Percentiles rank a stretch among this genome's conserved stretches.
These are phyloP conservation scores for Schizaphis graminum DNA, from an alignment of 2,888 invertebrate species.

Conservation along the genomic window DNA sequence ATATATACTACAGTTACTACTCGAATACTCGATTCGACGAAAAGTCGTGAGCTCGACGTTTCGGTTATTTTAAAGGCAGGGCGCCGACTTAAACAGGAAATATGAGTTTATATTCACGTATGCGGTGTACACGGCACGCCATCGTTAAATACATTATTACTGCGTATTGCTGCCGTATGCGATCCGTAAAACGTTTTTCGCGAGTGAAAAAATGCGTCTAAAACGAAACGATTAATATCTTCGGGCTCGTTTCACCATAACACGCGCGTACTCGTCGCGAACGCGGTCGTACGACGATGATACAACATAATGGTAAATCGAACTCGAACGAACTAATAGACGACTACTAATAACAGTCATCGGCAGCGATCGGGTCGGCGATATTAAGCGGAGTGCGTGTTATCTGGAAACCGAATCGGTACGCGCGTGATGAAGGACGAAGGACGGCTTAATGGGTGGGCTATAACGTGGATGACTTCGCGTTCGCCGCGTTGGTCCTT, in stretches of 20 bases:
- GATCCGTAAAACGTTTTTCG: background rate
- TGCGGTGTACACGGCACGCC: background rate
- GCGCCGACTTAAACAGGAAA: background rate
- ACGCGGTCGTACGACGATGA: background rate
- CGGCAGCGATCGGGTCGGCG: background rate
- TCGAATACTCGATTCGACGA: background rate
- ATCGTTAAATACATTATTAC: background rate
- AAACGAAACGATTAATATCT: constrained; percentile 29
- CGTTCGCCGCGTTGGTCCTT: background rate
- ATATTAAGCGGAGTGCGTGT: background rate
- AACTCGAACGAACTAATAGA: background rate
- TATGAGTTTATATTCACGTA: background rate
- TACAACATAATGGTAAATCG: background rate
- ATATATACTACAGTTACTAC: background rate
- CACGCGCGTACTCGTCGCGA: background rate
- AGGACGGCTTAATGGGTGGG: background rate
- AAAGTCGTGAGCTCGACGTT: background rate
- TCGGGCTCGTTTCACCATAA: background rate
- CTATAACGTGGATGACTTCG: background rate
- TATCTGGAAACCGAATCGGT: background rate
- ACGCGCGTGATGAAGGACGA: background rate
- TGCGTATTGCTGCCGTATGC: background rate
- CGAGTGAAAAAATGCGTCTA: background rate
- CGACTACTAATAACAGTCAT: background rate
- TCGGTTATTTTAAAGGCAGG: background rate